A percentile compares a stretch with the other conserved stretches of the same genome.
Evolutionary conservation across 1,140 invertebrate genomes (phyloP).

Genomic region (Drosophila arizonae): DNA sequence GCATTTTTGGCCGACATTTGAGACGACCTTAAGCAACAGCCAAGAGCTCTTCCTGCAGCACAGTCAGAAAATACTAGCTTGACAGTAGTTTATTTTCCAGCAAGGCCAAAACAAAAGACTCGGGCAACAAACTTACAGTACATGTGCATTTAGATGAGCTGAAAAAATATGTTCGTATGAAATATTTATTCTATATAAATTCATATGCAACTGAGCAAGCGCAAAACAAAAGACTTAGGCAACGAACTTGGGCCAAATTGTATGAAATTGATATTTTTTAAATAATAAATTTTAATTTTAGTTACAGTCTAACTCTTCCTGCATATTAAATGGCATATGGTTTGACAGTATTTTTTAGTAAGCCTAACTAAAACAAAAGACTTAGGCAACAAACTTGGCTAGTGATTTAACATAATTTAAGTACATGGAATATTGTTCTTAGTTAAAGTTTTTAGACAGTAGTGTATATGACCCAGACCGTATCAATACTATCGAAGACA

Average conservation of each 20-base stretch:
- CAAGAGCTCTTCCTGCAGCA: conserved; percentile 32
- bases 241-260: conserved; percentile 54
- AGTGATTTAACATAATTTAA: too few species aligned
- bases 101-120: conserved; percentile 22
- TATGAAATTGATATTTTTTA: too few species aligned
- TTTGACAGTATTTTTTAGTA: neutral
- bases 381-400: conserved; percentile 30
- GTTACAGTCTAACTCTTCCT: neutral
- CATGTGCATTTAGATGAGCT: too few species aligned
- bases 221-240: conserved; percentile 78
- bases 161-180: too few species aligned
- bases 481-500: too few species aligned
- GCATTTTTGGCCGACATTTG: conserved; percentile 78
- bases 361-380: conserved; percentile 16
- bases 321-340: neutral
- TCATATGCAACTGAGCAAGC: neutral
- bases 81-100: neutral
- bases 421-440: too few species aligned
- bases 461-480: too few species aligned
- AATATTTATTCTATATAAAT: too few species aligned
- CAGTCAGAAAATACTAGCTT: neutral
- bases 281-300: too few species aligned
- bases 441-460: too few species aligned
- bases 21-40: conserved; percentile 63
- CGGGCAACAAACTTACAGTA: conserved; percentile 22